Conservation (phyloP, 2,113 vertebrate genomes). For the Micromys minutus region DNA sequence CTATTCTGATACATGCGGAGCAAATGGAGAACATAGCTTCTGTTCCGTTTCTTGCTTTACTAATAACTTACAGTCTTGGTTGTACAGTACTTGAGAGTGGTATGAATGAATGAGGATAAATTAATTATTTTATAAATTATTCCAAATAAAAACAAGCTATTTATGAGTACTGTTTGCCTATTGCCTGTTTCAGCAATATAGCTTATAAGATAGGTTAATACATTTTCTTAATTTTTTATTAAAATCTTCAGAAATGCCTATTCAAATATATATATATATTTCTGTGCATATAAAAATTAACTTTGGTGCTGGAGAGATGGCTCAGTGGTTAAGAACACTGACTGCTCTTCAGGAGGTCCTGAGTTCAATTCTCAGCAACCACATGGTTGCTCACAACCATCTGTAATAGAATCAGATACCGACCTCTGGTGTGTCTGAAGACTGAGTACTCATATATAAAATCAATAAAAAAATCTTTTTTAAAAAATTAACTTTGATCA, state of each 20-base stretch:
- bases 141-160: conserved; percentile 16
- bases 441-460: no score
- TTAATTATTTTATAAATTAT: conserved; percentile 37
- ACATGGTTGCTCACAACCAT: no score
- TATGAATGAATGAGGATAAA: conserved; percentile 7
- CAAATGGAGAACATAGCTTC: neutral
- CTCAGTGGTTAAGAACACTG: no score
- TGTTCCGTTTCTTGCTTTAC: neutral
- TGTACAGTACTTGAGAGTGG: neutral
- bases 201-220: neutral
- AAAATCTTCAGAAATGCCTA: neutral
- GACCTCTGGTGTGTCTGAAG: no score
- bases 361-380: no score
- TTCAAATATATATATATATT: neutral
- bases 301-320: no score
- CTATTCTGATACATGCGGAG: neutral
- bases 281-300: neutral
- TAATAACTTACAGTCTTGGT: neutral
- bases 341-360: no score
- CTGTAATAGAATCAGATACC: no score
- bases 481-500: conserved; percentile 5
- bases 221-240: neutral
- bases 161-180: neutral
- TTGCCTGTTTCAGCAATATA: neutral
- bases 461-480: no score